Base-by-base conservation (phyloP, 2,113 vertebrate species). In the Ameiurus melas region DNA sequence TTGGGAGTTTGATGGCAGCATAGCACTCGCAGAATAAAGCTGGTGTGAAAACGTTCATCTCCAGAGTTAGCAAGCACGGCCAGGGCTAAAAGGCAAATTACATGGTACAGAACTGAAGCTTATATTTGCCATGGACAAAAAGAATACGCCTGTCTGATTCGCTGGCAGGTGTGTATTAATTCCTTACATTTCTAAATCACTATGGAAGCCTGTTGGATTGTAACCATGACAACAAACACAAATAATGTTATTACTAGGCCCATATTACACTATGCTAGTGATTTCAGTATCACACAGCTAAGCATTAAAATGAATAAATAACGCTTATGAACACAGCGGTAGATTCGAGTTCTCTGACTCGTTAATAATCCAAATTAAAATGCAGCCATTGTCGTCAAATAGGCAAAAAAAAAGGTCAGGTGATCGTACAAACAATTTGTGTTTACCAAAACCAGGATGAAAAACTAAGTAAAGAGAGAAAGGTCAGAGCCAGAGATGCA, bases 71-170 rank as follows among this genome's bases (percentile, higher is more conserved):
- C 6, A 82, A 82, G 79, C 3, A 4, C 1, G 6, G 30, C 12
- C 55, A 60, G 20, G 30, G 55, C 55, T 82, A 82, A 82, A 60
- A 82, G 30, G 57, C 30, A 39, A 82, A 82, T 82, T 82, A 82
- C 55, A 82, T 25, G 57, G 55, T 82, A 33, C 9, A 25, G 4
- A 60, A 60, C 53, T 14, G 9, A 82, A 58, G 55, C 80, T 36
- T 13, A 20, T 82, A 82, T 82, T 60, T 60, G 19, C 80, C 57
- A 25, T 16, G 4, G 33, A 82, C 55, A 82, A 57, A 51, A 8
- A 82, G 60, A 82, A 82, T 36, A 82, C 57, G 39, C 80, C 55
- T 60, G 36, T 25, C 55, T 60, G 17, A 58, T n/a, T 79, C 30
- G 0, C 14, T 79, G 77, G 16, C 77, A 55, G 77, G 77, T 47